Evolutionary conservation across 2,113 vertebrate genomes (phyloP).

Genomic region (Prunella himalayana): DNA sequence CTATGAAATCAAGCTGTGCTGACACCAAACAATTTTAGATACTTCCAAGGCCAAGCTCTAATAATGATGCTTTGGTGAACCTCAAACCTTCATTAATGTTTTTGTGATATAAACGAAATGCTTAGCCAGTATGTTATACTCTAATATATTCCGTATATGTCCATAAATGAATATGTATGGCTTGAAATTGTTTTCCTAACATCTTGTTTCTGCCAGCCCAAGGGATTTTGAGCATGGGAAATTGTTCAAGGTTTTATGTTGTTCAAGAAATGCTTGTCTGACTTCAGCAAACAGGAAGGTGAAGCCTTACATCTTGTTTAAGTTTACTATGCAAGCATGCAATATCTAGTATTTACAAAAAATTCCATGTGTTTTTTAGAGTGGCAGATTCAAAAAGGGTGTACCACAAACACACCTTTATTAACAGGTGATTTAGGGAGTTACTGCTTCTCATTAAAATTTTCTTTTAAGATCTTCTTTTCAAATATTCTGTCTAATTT

Average conservation of each 20-base stretch:
- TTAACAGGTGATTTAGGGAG: not conserved
- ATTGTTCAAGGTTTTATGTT: not conserved
- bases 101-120: not conserved
- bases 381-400: fast-evolving
- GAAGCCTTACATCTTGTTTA: not conserved
- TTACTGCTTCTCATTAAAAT: not conserved
- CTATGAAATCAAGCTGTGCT: constrained; percentile 7
- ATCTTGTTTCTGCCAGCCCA: not conserved
- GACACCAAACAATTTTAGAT: constrained; percentile 2
- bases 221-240: constrained; percentile 7
- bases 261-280: not conserved
- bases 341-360: not conserved
- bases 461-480: not conserved
- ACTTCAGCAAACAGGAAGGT: not conserved
- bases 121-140: not conserved
- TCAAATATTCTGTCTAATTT: not conserved
- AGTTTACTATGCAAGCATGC: not conserved
- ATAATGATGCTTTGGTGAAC: constrained; percentile 15
- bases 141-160: not conserved
- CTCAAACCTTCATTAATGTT: constrained; percentile 1
- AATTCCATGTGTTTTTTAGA: not conserved
- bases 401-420: fast-evolving
- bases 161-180: constrained; percentile 41
- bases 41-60: constrained; percentile 11
- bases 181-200: constrained; percentile 11